Evolutionary conservation across 2,113 vertebrate species (phyloP), one percentile per base, ranked within the genome.

Genomic region (Phainopepla nitens): DNA sequence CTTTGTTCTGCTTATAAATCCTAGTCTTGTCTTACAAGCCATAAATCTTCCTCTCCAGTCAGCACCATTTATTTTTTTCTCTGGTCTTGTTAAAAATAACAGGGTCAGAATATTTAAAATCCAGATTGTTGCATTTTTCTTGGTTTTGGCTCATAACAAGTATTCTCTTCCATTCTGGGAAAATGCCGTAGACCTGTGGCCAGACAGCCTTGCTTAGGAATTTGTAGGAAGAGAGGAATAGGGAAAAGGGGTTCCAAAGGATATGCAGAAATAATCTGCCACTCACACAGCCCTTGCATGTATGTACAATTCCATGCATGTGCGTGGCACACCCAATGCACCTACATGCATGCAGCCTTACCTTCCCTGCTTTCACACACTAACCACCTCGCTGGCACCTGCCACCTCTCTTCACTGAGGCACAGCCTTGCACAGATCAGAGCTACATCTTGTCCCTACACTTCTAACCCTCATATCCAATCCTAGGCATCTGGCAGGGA

Each of bases 21-120:
- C 72, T 66, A 50, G 79, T 73, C 92, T 94, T 96, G 81, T 94
- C 9, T 6, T 87, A 88, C 54, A 81, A 89, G 47, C 75, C 69
- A 96, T 97, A 94, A 96, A 97, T 97, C 95, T 96, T 96, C 70
- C 72, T 85, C 53, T 73, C 21, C 22, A 89, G 76, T 91, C 91
- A 87, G 80, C 39, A 78, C 58, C 41, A 80, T 87, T 95, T 84
- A 76, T 93, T 96, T 95, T 92, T 93, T 92, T 2, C 47, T 93
- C 82, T 71, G 69, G 29, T 81, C 84, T 94, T 94, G 78, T 95
- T 93, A 96, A 90, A 90, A 94, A 84, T 84, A 95, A 94, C 91
- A 84, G 69, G 84, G 65, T 77, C 69, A 84, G 89, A 97, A 93
- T 95, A 33, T 92, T 94, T 96, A 87, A 97, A 97, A 90, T 89